phyloP scores from a whole-genome alignment of 2,113 vertebrate genomes.

The Peromyscus maniculatus region DNA sequence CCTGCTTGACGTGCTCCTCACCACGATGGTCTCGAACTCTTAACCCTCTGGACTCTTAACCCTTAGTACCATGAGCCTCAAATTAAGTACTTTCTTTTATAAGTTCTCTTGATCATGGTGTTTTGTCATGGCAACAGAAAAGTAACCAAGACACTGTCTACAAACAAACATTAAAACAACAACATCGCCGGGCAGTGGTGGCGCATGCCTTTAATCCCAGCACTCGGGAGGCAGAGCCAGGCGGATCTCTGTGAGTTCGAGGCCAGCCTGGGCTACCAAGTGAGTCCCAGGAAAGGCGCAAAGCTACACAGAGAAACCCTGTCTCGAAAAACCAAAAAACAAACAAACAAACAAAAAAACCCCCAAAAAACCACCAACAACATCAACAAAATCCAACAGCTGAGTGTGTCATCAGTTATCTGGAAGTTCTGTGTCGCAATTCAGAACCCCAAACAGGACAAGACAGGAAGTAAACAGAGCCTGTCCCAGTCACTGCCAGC shows the following conservation, averaged over 20 bases:
- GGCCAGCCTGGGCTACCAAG: too few species aligned
- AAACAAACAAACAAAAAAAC: background rate
- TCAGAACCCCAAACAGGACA: background rate
- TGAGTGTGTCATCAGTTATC: background rate
- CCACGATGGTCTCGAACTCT: background rate
- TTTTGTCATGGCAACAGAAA: background rate
- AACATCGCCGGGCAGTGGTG: too few species aligned
- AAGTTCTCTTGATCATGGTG: background rate
- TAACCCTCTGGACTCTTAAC: background rate
- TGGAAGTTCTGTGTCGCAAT: background rate
- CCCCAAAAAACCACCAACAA: background rate
- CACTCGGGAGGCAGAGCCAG: too few species aligned
- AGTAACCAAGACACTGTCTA: background rate
- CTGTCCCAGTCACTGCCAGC: too few species aligned
- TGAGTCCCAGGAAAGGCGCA: too few species aligned
- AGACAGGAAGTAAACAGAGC: background rate
- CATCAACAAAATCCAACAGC: background rate
- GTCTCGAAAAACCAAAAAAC: too few species aligned
- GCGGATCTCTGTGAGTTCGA: too few species aligned
- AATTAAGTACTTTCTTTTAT: background rate
- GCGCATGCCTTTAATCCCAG: too few species aligned
- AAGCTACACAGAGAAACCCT: too few species aligned
- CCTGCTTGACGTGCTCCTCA: background rate
- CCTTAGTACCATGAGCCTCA: background rate
- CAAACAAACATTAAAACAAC: too few species aligned